Evolutionary conservation across 1,140 invertebrate genomes (phyloP).

Genomic region (Drosophila elegans): DNA sequence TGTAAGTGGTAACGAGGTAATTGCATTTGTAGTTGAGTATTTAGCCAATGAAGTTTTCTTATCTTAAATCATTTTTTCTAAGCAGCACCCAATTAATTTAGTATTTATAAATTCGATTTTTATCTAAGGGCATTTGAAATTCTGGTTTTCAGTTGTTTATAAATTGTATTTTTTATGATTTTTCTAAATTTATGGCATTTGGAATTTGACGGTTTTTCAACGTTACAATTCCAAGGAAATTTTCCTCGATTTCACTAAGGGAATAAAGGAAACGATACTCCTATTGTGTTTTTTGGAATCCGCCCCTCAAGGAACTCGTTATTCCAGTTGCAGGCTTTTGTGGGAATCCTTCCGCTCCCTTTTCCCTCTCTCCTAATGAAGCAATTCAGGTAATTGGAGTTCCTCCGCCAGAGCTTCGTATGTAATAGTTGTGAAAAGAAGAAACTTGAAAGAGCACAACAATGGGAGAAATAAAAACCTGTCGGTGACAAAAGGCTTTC

Average conservation of each 20-base stretch:
- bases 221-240: not conserved
- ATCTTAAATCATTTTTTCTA: no score
- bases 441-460: constrained; percentile 24
- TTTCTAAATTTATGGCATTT: constrained; percentile 1
- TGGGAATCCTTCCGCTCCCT: constrained; percentile 39
- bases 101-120: not conserved
- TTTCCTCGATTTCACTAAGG: not conserved
- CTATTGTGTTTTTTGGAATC: constrained; percentile 31
- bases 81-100: not conserved
- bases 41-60: not conserved
- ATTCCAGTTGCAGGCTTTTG: constrained; percentile 38
- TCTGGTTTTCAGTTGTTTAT: not conserved
- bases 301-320: constrained; percentile 37
- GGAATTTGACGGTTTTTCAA: not conserved
- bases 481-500: constrained; percentile 40
- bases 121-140: not conserved
- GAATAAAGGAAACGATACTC: not conserved
- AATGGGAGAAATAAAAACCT: constrained; percentile 42
- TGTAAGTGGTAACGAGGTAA: constrained; percentile 16
- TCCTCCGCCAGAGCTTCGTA: constrained; percentile 5
- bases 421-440: constrained; percentile 19
- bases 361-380: constrained; percentile 49
- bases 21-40: not conserved
- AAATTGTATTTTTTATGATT: not conserved
- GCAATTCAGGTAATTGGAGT: constrained; percentile 59